Percentiles rank a stretch among this genome's conserved stretches.
phyloP scores from a whole-genome alignment of 2,113 vertebrate species.

The Piaya cayana region DNA sequence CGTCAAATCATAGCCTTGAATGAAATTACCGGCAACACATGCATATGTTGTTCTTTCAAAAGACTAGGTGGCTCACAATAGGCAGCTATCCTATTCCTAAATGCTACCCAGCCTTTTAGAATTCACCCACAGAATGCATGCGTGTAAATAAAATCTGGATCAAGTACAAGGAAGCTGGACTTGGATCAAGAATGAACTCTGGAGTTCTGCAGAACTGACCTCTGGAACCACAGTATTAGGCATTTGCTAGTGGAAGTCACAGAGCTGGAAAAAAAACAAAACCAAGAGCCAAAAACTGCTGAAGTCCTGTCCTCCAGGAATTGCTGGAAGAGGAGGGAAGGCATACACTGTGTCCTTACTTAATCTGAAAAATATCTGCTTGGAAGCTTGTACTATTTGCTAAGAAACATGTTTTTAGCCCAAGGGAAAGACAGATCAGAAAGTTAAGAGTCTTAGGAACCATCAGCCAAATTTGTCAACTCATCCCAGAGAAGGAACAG shows the following conservation, averaged over 20 bases:
- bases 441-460: neutral
- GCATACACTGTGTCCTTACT: neutral
- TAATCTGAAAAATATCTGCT: constrained; percentile 28
- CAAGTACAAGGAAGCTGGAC: neutral
- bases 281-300: constrained; percentile 14
- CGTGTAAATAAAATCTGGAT: neutral
- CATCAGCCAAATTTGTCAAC: neutral
- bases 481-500: neutral
- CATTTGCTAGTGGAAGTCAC: neutral
- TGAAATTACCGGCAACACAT: neutral
- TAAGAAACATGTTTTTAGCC: neutral
- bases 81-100: neutral
- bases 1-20: neutral
- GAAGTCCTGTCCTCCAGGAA: neutral
- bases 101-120: neutral
- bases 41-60: neutral
- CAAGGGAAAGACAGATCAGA: neutral
- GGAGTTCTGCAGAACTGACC: neutral
- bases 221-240: neutral
- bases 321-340: neutral
- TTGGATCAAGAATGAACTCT: neutral
- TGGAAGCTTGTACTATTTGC: neutral
- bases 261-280: constrained; percentile 44
- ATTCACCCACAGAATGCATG: neutral
- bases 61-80: neutral